Evolutionary conservation across 2,113 vertebrate species (phyloP).

Genomic region (Macquaria australasica): DNA sequence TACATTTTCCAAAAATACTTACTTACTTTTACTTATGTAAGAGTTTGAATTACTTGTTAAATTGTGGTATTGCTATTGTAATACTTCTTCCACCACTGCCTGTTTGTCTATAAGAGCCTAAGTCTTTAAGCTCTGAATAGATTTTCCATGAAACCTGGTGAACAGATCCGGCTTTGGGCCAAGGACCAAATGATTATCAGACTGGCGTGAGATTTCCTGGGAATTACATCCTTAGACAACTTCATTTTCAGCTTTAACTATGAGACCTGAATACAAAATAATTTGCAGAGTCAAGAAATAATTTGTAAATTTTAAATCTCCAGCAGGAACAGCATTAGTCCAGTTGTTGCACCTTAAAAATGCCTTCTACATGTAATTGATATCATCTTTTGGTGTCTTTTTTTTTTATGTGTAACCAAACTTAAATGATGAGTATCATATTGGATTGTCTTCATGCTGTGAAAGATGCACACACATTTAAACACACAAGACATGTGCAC

Average conservation of each 20-base stretch:
- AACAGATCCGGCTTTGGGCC: slow-evolving; percentile 5
- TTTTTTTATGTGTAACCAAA: not conserved
- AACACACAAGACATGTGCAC: not conserved
- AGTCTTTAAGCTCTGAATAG: not conserved
- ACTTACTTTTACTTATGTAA: not conserved
- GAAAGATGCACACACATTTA: not conserved
- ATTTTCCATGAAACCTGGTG: not conserved
- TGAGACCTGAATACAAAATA: slow-evolving; percentile 5
- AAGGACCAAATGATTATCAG: slow-evolving; percentile 10
- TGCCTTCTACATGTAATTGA: not conserved
- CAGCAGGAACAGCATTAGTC: not conserved
- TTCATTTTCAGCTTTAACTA: slow-evolving; percentile 10
- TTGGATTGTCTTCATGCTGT: not conserved
- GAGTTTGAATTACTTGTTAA: too few species aligned
- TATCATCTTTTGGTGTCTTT: not conserved
- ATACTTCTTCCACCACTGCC: not conserved
- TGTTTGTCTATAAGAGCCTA: not conserved
- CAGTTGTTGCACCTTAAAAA: not conserved
- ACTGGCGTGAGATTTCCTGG: slow-evolving; percentile 23
- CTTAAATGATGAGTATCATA: not conserved
- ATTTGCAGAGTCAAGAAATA: not conserved
- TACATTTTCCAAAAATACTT: not conserved
- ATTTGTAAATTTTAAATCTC: not conserved
- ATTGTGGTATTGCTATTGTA: not conserved
- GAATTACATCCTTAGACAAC: slow-evolving; percentile 29